Conservation (phyloP, 2,888 invertebrate genomes). For the Drosophila macrospina region DNA sequence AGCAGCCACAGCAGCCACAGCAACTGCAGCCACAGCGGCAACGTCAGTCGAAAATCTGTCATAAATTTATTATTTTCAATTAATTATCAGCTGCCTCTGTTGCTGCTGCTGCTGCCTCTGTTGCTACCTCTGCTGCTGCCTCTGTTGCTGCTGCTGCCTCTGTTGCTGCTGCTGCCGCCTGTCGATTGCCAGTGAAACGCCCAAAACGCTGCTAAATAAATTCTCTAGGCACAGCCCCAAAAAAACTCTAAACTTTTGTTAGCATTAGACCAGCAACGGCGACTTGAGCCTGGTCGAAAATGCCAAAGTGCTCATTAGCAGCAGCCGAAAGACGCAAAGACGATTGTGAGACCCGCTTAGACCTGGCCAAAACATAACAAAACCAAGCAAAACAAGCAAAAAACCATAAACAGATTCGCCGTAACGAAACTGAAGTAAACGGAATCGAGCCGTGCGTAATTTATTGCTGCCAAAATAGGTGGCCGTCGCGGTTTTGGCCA, state of each 20-base stretch:
- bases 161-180: constrained; percentile 4
- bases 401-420: constrained; percentile 32
- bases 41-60: constrained; percentile 73
- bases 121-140: background rate
- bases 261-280: constrained; percentile 45
- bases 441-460: constrained; percentile 62
- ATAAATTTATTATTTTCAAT: constrained; percentile 80
- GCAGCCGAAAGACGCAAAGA: constrained; percentile 13
- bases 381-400: no score
- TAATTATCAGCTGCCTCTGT: constrained; percentile 61
- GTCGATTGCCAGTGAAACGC: constrained; percentile 63
- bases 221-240: constrained; percentile 32
- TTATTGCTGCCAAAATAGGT: constrained; percentile 72
- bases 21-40: constrained; percentile 26
- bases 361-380: constrained; percentile 22
- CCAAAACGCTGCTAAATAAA: constrained; percentile 77
- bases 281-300: constrained; percentile 62
- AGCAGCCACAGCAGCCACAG: no score
- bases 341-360: constrained; percentile 45
- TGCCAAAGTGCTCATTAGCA: constrained; percentile 78
- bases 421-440: constrained; percentile 17
- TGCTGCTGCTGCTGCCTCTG: constrained; percentile 16
- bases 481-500: constrained; percentile 48
- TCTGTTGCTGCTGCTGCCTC: constrained; percentile 11
- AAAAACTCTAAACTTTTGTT: constrained; percentile 1